Percentiles rank a stretch among this genome's conserved stretches.
phyloP scores from a whole-genome alignment of 2,888 invertebrate genomes.

The Lydus trimaculatus region DNA sequence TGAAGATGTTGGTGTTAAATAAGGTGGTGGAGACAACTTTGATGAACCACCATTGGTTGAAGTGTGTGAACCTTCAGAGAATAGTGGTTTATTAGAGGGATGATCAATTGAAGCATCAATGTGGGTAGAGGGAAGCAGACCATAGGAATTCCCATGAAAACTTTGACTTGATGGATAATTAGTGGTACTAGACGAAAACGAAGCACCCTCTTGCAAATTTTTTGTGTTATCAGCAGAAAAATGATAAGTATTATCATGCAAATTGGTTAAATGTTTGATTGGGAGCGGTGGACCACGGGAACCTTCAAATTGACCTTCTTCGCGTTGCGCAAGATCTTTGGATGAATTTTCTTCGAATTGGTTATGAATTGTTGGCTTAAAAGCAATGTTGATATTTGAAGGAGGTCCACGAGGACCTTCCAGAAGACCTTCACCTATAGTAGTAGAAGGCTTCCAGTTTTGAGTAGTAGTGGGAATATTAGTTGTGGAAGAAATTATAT shows the following conservation, averaged over 20 bases:
- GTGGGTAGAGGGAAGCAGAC: not conserved
- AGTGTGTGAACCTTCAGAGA: slow-evolving; percentile 2
- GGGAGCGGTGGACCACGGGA: not conserved
- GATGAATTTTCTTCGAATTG: not conserved
- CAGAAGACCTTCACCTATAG: not conserved
- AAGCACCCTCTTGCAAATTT: not conserved
- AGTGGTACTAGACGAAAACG: not conserved
- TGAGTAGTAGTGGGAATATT: not conserved
- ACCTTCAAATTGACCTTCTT: not conserved
- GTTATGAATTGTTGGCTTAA: not conserved
- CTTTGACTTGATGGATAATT: not conserved
- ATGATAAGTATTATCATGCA: not conserved
- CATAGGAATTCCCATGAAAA: not conserved
- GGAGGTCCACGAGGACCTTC: slow-evolving; percentile 11
- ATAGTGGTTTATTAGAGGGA: not conserved
- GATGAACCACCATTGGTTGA: not conserved
- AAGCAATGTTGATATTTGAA: not conserved
- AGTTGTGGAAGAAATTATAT: not conserved
- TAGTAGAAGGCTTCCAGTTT: not conserved
- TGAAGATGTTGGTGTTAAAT: slow-evolving; percentile 9
- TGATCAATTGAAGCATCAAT: not conserved
- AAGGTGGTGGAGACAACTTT: not conserved
- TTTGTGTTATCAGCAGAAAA: not conserved
- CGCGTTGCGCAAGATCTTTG: not conserved
- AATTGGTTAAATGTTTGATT: not conserved